These are phyloP conservation scores for Drosophila monieri DNA, from an alignment of 2,888 invertebrate genomes.

Conservation along the genomic window DNA sequence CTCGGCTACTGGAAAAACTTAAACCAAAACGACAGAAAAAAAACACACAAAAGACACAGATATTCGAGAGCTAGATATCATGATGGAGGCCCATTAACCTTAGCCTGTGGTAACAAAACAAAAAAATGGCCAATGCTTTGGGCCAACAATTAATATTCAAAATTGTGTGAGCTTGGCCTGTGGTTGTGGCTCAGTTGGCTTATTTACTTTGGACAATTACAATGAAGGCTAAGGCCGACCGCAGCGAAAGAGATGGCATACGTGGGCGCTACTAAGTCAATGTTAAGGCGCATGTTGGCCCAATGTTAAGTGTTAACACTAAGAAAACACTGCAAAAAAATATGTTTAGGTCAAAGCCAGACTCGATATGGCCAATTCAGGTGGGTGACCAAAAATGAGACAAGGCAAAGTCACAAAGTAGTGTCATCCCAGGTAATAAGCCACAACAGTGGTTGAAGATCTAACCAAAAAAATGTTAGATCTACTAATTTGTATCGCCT, in stretches of 20 bases:
- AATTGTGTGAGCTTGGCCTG: conserved; percentile 49
- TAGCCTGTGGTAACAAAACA: conserved; percentile 21
- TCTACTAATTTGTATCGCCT: too few relatives aligned
- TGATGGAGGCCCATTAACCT: conserved; percentile 55
- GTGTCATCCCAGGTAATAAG: neutral
- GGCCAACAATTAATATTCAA: conserved; percentile 51
- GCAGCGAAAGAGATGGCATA: conserved; percentile 37
- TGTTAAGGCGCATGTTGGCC: conserved; percentile 55
- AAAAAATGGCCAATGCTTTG: conserved; percentile 42
- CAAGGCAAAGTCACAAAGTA: neutral
- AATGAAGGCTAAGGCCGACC: conserved; percentile 71
- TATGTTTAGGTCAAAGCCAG: neutral
- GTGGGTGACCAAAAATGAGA: neutral
- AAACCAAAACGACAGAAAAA: conserved; percentile 7
- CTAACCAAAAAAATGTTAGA: too few relatives aligned
- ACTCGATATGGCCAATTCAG: conserved; percentile 1
- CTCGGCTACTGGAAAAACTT: conserved; percentile 41
- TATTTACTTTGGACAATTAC: conserved; percentile 50
- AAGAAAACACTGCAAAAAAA: conserved; percentile 55
- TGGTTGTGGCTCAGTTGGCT: conserved; percentile 36
- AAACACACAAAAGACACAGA: conserved; percentile 35
- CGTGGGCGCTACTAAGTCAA: conserved; percentile 70
- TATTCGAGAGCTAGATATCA: conserved; percentile 33
- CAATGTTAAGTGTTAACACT: conserved; percentile 52
- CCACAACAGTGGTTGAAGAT: neutral